Conservation (phyloP, 2,113 vertebrate genomes). For the Sinocyclocheilus rhinocerous region DNA sequence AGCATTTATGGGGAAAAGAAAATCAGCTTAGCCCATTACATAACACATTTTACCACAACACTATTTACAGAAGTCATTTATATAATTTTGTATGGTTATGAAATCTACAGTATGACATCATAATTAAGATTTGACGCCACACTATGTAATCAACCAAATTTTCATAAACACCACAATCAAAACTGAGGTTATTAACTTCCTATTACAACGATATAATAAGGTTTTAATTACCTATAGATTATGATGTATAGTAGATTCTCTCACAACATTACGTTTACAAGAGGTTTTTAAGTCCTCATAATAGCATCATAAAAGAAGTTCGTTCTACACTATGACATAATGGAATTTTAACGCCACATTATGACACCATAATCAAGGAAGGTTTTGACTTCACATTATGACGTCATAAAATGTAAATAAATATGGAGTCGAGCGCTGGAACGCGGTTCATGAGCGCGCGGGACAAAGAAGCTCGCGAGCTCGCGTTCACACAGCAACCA, state of each 20-base stretch:
- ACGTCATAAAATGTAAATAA: constrained; percentile 2
- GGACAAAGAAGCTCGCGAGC: constrained; percentile 79
- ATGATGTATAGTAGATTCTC: neutral
- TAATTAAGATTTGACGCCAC: neutral
- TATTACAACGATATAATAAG: neutral
- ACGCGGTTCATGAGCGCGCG: too few species aligned
- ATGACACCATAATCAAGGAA: neutral
- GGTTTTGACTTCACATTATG: neutral
- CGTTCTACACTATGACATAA: too few species aligned
- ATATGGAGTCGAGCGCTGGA: constrained; percentile 12
- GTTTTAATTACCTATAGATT: neutral
- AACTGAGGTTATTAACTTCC: neutral
- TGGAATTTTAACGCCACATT: neutral
- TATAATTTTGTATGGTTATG: neutral
- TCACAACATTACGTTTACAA: neutral
- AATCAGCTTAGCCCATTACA: too few species aligned
- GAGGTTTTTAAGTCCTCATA: neutral
- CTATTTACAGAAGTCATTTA: too few species aligned
- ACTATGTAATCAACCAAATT: neutral
- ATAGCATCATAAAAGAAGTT: neutral
- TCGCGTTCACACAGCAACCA: constrained; percentile 73
- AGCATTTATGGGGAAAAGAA: too few species aligned
- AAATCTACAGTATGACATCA: neutral
- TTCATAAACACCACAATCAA: neutral
- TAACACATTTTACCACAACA: too few species aligned